Evolutionary conservation across 2,888 invertebrate genomes (phyloP).

Genomic region (Beris morrisii): DNA sequence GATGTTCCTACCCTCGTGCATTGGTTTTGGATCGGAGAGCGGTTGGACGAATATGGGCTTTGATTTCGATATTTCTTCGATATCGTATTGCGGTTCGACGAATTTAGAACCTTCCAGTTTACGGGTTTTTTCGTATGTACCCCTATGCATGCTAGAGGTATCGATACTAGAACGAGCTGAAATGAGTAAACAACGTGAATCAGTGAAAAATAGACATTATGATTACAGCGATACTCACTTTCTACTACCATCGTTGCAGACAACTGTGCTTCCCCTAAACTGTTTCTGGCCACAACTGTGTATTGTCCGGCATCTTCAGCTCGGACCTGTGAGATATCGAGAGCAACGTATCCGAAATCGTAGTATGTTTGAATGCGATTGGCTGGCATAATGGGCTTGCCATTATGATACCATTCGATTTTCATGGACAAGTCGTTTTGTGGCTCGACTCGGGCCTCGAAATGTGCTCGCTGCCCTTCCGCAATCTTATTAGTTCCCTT

Average conservation of each 20-base stretch:
- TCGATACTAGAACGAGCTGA: slow-evolving; percentile 85
- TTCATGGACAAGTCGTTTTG: slow-evolving; percentile 90
- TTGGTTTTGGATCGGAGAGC: slow-evolving; percentile 79
- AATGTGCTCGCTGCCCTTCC: slow-evolving; percentile 92
- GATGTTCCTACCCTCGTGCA: slow-evolving; percentile 86
- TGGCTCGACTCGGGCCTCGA: slow-evolving; percentile 93
- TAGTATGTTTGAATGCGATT: slow-evolving; percentile 92
- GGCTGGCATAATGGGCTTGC: slow-evolving; percentile 83
- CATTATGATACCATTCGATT: slow-evolving; percentile 97
- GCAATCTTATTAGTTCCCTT: slow-evolving; percentile 92
- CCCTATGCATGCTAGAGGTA: slow-evolving; percentile 87
- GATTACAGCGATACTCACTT: slow-evolving; percentile 66
- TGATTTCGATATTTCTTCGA: slow-evolving; percentile 90
- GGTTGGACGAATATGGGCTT: slow-evolving; percentile 94
- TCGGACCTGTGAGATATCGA: slow-evolving; percentile 91
- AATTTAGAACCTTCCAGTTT: slow-evolving; percentile 83
- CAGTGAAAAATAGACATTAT: not conserved
- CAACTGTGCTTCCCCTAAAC: slow-evolving; percentile 83
- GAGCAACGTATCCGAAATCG: slow-evolving; percentile 95
- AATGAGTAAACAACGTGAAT: slow-evolving; percentile 44
- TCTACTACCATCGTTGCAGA: slow-evolving; percentile 84
- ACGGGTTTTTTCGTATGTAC: slow-evolving; percentile 82
- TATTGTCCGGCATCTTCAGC: slow-evolving; percentile 92
- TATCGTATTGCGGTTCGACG: slow-evolving; percentile 83
- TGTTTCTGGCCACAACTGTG: slow-evolving; percentile 89